A percentile compares a stretch with the other conserved stretches of the same genome.
phyloP scores from a whole-genome alignment of 2,113 vertebrate genomes.

The Heterocephalus glaber region DNA sequence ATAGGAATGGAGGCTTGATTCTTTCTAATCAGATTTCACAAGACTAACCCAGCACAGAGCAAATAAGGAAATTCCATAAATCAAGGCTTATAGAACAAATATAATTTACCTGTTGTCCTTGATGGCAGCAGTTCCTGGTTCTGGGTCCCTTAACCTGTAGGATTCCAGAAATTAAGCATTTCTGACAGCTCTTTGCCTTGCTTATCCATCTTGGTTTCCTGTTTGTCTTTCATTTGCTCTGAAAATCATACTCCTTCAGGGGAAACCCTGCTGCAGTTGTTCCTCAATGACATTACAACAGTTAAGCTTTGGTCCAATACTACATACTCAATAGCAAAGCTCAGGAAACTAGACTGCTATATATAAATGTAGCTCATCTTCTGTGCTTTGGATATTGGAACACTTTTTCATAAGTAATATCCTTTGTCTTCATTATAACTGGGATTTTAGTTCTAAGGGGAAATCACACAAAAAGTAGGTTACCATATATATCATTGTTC shows the following conservation, averaged over 20 bases:
- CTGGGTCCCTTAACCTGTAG: constrained; percentile 60
- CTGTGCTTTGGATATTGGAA: constrained; percentile 43
- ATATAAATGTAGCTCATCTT: constrained; percentile 43
- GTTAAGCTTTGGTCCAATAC: constrained; percentile 71
- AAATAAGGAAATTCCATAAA: constrained; percentile 2
- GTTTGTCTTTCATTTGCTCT: constrained; percentile 17
- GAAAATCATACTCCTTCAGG: constrained; percentile 59
- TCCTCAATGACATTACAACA: constrained; percentile 46
- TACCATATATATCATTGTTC: constrained; percentile 74
- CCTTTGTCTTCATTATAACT: constrained; percentile 72
- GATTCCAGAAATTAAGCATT: constrained; percentile 56
- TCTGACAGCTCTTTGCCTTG: constrained; percentile 59
- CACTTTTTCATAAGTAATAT: constrained; percentile 70
- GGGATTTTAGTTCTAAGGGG: constrained; percentile 84
- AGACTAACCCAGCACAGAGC: neutral
- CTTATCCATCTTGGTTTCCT: constrained; percentile 36
- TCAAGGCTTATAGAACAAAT: constrained; percentile 38
- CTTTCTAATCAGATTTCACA: neutral
- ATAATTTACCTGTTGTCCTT: constrained; percentile 61
- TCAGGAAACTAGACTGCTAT: constrained; percentile 11
- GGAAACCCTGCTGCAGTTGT: constrained; percentile 44
- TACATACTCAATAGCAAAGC: constrained; percentile 28
- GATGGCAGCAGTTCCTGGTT: neutral
- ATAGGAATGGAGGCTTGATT: neutral
- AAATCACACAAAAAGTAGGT: constrained; percentile 84